Evolutionary conservation across 2,888 invertebrate genomes (phyloP), one percentile per base, ranked within the genome.

Genomic region (Drosophila flavopinicola): DNA sequence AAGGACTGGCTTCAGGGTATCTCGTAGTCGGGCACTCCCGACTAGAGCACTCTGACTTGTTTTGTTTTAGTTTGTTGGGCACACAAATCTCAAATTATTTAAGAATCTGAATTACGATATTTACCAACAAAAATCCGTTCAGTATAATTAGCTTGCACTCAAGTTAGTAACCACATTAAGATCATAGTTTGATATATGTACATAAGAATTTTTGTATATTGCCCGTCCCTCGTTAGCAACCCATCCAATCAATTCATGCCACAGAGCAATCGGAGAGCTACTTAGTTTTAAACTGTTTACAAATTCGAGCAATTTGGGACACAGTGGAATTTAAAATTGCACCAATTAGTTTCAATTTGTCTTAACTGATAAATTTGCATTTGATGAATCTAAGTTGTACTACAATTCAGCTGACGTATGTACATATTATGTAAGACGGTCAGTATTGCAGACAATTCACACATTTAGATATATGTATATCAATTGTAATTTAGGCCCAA

Each of bases 201-300:
- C 23, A 42, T 30, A 27, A 24, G 11, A 52, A 42, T 53, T 59
- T 42, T 56, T 69, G 49, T 63, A 45, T 30, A 45, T 57, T 66
- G 25, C 23, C 52, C 33, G n/a, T 23, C 17, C 24, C 6, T 24
- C 23, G 2, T 20, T 4, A 20, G 4, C 24, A 0, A 6, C 13
- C 25, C 45, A 17, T 25, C 15, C 41, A 41, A 44, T 6, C 47
- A 42, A 47, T 27, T 27, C 30, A 48, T 20, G 38, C 27, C 53
- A 53, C 72, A 58, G 66, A 66, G 68, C 73, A 72, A 69, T 59
- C 69, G 69, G 68, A 69, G 69, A 59, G 69, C 69, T 73, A 69
- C 41, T 73, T 69, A 69, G 69, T 66, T 69, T 45, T 66, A 45
- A 66, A 59, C 25, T 23, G 32, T 45, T 23, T 23, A 15, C 6